Evolutionary conservation across 2,888 invertebrate species (phyloP), one percentile per base, ranked within the genome.

Genomic region (Poecilobothrus nobilitatus): DNA sequence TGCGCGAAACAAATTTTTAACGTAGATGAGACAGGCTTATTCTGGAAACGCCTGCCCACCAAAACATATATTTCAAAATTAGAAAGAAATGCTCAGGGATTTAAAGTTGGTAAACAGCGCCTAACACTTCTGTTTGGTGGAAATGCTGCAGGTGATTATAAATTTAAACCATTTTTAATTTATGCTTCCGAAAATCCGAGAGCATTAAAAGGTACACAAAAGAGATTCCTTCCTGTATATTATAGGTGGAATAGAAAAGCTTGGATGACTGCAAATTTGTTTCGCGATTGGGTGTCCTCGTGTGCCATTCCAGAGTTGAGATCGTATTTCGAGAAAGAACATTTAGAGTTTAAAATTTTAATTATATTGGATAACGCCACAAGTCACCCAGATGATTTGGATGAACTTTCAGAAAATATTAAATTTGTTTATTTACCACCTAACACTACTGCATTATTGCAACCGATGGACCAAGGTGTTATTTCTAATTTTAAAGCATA

Each of bases 21-120:
- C 15, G 37, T 62, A 15, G 18, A 68, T 10, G 66, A 62, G 63
- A 66, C 68, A 53, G 68, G 53, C 2, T 33, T 68, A 12, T 68
- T 53, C 21, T 37, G 66, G 62, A 68, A 65, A 61, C 20, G 41
- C 62, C 21, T 66, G 62, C 66, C 68, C 10, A 66, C 66, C 33
- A 63, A 0, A 66, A 66, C 63, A n/a, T 68, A 61, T 37, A 53
- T 68, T 34, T 61, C 66, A 18, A 62, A 62, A 66, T 37, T 44
- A 1, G n/a, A 65, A 64, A 67, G 41, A 20, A 20, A 12, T 44
- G n/a, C 62, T n/a, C n/a, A 6, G 5, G 62, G 62, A 8, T 62
- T 20, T 62, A 62, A 62, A 20, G 62, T 21, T 6, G n/a, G 8
- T 20, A 62, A 62, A 62, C 20, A 62, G 12, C 62, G 62, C 6